These are phyloP conservation scores for Grantiella picta DNA, from an alignment of 2,113 vertebrate genomes.

Conservation along the genomic window DNA sequence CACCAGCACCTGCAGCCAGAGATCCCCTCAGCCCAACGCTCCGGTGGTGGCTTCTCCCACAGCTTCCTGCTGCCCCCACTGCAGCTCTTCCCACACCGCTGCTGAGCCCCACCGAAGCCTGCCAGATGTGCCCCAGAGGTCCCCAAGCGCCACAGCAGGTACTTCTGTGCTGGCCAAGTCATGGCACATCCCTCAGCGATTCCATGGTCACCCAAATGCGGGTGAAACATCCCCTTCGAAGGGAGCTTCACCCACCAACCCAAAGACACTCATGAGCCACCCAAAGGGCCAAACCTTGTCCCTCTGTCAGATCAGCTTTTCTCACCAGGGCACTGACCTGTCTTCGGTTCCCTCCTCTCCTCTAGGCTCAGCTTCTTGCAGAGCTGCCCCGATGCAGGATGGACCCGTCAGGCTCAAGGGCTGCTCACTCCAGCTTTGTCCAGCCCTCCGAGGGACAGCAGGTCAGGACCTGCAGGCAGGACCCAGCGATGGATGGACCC, in stretches of 20 bases:
- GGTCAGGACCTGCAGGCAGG: background rate
- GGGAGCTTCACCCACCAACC: background rate
- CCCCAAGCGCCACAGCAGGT: background rate
- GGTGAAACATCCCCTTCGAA: fast-evolving
- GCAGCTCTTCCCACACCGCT: background rate
- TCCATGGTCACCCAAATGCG: fast-evolving
- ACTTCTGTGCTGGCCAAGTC: background rate
- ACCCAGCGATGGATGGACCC: background rate
- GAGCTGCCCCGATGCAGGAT: background rate
- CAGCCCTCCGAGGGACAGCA: fast-evolving
- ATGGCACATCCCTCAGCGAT: fast-evolving
- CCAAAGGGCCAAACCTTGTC: background rate
- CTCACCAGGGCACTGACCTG: background rate
- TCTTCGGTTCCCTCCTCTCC: background rate
- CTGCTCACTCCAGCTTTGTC: fast-evolving
- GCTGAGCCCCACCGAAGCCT: background rate
- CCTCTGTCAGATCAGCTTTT: background rate
- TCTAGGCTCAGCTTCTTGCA: background rate
- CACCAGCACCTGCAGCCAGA: background rate
- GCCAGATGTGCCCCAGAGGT: background rate
- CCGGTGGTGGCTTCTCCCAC: background rate
- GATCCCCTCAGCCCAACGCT: background rate
- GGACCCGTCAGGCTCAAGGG: fast-evolving
- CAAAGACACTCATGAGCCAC: background rate
- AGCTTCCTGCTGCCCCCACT: background rate